phyloP scores from a whole-genome alignment of 2,888 invertebrate species.

The Aphrophora alni region DNA sequence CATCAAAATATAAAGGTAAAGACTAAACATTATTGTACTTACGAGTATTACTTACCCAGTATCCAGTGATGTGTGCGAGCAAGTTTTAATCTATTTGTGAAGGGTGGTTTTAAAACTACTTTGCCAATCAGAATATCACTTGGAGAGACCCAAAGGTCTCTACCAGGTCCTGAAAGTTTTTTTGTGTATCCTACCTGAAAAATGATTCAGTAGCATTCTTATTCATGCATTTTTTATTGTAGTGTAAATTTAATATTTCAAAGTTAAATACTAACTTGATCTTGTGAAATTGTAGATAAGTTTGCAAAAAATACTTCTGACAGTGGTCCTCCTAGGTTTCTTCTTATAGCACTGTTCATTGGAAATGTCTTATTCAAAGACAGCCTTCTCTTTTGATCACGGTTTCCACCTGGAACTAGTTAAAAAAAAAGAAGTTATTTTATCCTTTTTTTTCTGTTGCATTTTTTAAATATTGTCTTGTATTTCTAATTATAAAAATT shows the following conservation, averaged over 20 bases:
- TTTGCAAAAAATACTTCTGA: slow-evolving; percentile 55
- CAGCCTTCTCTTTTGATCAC: slow-evolving; percentile 49
- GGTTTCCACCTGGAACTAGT: slow-evolving; percentile 36
- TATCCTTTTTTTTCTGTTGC: too few species aligned
- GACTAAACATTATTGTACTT: too few species aligned
- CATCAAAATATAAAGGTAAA: too few species aligned
- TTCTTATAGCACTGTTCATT: slow-evolving; percentile 55
- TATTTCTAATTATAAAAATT: too few species aligned
- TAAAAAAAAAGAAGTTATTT: neutral
- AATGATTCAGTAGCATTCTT: neutral
- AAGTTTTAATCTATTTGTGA: slow-evolving; percentile 32
- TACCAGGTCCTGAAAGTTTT: slow-evolving; percentile 55
- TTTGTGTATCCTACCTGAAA: slow-evolving; percentile 54
- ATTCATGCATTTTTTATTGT: too few species aligned
- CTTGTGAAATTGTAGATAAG: slow-evolving; percentile 53
- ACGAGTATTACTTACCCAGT: slow-evolving; percentile 38
- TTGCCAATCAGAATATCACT: slow-evolving; percentile 58
- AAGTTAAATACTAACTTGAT: slow-evolving; percentile 30
- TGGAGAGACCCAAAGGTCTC: slow-evolving; percentile 58
- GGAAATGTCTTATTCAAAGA: slow-evolving; percentile 53
- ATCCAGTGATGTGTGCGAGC: slow-evolving; percentile 41
- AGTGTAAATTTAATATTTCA: too few species aligned
- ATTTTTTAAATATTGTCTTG: too few species aligned
- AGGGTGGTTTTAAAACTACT: slow-evolving; percentile 54
- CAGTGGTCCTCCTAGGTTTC: slow-evolving; percentile 55